Percentiles rank a stretch among this genome's conserved stretches.
Conservation (phyloP, 2,113 vertebrate species). For the Peromyscus californicus region DNA sequence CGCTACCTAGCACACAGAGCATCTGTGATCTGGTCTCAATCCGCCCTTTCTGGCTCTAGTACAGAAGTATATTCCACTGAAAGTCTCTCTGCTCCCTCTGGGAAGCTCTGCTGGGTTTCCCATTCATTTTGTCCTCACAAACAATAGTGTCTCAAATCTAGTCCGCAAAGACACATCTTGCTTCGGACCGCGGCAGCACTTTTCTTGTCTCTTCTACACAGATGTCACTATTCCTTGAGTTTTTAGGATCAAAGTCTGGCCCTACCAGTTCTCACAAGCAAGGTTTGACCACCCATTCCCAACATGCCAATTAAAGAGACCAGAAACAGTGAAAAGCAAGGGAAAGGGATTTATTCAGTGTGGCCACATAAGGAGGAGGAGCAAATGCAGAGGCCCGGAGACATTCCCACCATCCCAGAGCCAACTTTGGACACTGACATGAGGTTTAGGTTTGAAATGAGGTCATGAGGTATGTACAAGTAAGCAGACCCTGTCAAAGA, state of each 20-base stretch:
- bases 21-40: neutral
- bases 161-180: neutral
- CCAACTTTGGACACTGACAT: neutral
- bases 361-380: neutral
- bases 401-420: neutral
- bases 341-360: neutral
- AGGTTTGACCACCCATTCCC: neutral
- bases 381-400: neutral
- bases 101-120: slow-evolving; percentile 55
- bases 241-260: neutral
- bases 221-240: too few species aligned
- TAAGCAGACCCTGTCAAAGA: neutral
- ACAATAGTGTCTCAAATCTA: neutral
- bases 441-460: neutral
- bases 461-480: neutral
- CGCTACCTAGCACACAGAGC: neutral
- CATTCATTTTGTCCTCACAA: neutral
- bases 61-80: slow-evolving; percentile 44
- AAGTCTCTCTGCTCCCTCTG: slow-evolving; percentile 65
- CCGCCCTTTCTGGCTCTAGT: neutral
- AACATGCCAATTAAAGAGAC: neutral
- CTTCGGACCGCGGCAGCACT: neutral
- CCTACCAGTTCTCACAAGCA: neutral
- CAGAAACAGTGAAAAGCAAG: neutral
- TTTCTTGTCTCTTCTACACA: neutral